Conservation (phyloP, 2,797 vertebrate genomes). For the Halcyon badia region DNA sequence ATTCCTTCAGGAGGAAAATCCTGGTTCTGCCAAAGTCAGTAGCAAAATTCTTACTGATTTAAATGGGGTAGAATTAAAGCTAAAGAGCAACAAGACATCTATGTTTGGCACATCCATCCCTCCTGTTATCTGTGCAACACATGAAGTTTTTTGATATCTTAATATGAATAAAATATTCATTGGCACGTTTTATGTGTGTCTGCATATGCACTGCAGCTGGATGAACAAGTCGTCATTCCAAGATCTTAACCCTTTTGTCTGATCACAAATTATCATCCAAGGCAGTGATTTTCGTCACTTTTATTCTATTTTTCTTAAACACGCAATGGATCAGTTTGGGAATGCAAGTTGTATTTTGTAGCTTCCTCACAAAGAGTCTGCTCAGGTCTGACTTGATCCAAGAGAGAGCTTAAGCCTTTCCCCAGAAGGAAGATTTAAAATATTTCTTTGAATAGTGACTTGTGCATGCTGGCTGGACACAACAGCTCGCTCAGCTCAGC, state of each 20-base stretch:
- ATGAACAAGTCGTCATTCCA: conserved; percentile 25
- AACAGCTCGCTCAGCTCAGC: not conserved
- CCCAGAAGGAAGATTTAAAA: not conserved
- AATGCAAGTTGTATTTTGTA: conserved; percentile 5
- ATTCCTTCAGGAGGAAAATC: not conserved
- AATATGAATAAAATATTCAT: conserved; percentile 52
- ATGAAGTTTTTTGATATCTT: conserved; percentile 39
- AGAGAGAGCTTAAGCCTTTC: not conserved
- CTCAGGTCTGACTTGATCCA: not conserved
- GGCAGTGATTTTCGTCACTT: conserved; percentile 49
- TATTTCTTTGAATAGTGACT: not conserved
- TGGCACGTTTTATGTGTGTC: conserved; percentile 37
- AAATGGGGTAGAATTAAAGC: conserved; percentile 1
- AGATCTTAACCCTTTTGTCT: conserved; percentile 32
- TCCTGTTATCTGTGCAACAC: conserved; percentile 33
- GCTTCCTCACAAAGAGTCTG: not conserved
- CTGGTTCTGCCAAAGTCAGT: not conserved
- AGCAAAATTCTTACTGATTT: conserved; percentile 23
- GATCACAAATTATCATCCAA: conserved; percentile 35
- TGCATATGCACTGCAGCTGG: conserved; percentile 59
- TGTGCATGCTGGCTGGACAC: not conserved
- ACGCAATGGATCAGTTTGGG: not conserved
- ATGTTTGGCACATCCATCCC: not conserved
- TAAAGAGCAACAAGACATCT: not conserved
- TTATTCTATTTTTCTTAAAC: conserved; percentile 17